Base-by-base conservation (phyloP, 2,113 vertebrate species). In the Saguinus imperator region DNA sequence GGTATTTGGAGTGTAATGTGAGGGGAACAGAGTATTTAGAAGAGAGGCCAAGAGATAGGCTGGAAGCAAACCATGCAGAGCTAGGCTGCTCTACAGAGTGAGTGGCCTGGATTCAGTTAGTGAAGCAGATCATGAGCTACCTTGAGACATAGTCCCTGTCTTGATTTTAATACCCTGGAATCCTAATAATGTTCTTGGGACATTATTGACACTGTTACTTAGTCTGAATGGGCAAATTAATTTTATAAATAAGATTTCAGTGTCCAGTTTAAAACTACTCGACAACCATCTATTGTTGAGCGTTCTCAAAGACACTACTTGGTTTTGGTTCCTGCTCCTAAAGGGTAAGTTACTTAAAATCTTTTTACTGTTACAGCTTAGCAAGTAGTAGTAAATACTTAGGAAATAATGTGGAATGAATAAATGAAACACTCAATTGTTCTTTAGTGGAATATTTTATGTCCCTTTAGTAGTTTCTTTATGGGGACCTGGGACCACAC, bases 181-280 rank as follows among this genome's bases (percentile, higher is more conserved):
- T 61, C 23, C 17, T 70, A 70, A 77, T 50, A 85, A 37, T 80
- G 20, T 73, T 37, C 23, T 48, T 55, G 29, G 45, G 29, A 83
- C 10, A 86, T 23, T 76, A 32, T 40, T 88, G 50, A 55, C 9
- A 52, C 3, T 95, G n/a, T n/a, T 89, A 57, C 20, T 52, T 32
- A 88, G 45, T 58, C 29, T 88, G 12, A 48, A 37, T 35, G n/a
- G 72, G 21, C 3, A 96, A 58, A 64, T 45, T 27, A 86, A 52
- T 58, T 48, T 95, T 76, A 64, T 16, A 93, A 91, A 77, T 77
- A 82, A 77, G 20, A 58, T 91, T 91, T 94, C 48, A 50, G 29
- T 8, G 6, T 75, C 37, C 37, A 40, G 64, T 94, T 92, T 79
- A 61, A 93, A 89, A 52, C 61, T 73, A 27, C 37, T 66, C 25